Base-by-base conservation (phyloP, 1,140 invertebrate species). In the Drosophila pseudoananassae region DNA sequence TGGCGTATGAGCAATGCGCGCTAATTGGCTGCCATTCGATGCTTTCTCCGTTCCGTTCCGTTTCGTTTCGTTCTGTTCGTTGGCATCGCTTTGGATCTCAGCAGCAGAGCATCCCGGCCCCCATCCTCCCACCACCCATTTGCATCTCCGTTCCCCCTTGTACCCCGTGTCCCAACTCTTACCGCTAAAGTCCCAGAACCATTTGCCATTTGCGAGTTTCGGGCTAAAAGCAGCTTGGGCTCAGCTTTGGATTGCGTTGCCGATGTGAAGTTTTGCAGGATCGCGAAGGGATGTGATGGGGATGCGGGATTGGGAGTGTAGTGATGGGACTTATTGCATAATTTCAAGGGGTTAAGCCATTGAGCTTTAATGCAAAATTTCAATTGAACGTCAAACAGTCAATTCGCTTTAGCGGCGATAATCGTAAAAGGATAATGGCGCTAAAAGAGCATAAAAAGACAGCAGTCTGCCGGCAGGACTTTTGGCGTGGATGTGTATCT, bases 321-420 rank as follows among this genome's bases (percentile, higher is more conserved):
- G 47, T 55, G 50, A 47, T 52, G n/a, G 33, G 49, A 40, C 61
- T 45, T 88, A 88, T 88, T 88, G 83, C 83, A 88, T 88, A 88
- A 88, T 88, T 88, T 88, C 63, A 88, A 88, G 78, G 83, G 79
- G 83, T 88, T 88, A 88, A 88, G 83, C 83, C 83, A 89, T 88
- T 88, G 84, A 88, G 83, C 83, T 88, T 88, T 88, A 88, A 88
- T 88, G 83, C 83, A 88, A 88, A 88, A 88, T 88, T 88, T 88
- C 83, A 88, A 88, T 88, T 88, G 83, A 88, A 88, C 84, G 83
- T 88, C 83, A 88, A 88, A 88, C 83, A 88, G 83, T 88, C 83
- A 89, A 88, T 88, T 88, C 83, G 83, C 84, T 88, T 88, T 88
- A 79, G 83, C 83, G 64, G 71, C 79, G 83, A 88, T 88, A 88